phyloP scores from a whole-genome alignment of 2,888 invertebrate species.

The Octonoba sinensis region DNA sequence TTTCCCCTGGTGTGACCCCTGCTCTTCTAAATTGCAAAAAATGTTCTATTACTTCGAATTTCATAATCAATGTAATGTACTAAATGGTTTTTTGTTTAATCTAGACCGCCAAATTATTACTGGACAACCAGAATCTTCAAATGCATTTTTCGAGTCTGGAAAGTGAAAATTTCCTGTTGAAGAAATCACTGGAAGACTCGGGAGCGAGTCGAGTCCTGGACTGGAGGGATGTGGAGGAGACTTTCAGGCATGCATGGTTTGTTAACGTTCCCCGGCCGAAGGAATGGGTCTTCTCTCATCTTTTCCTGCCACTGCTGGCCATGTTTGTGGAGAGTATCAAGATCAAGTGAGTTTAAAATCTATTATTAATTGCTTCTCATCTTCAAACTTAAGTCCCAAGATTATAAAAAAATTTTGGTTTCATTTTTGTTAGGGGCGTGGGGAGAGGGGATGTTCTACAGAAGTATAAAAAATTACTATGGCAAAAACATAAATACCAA shows the following conservation, averaged over 20 bases:
- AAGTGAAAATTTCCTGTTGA: conserved; percentile 26
- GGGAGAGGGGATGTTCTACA: no score
- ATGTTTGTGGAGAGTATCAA: conserved; percentile 14
- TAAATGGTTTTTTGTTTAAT: neutral
- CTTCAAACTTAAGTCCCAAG: neutral
- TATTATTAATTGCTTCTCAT: neutral
- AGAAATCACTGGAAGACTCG: neutral
- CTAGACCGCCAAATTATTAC: conserved; percentile 13
- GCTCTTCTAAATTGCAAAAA: no score
- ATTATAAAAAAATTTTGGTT: neutral
- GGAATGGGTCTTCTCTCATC: conserved; percentile 40
- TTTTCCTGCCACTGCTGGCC: conserved; percentile 11
- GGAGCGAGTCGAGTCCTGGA: neutral
- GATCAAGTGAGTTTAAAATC: conserved; percentile 1
- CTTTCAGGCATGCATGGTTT: conserved; percentile 44
- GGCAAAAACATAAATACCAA: no score
- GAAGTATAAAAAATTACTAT: no score
- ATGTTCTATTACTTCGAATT: no score
- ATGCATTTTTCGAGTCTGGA: neutral
- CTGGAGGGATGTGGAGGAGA: conserved; percentile 4
- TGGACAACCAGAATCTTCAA: conserved; percentile 21
- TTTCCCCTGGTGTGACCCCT: no score
- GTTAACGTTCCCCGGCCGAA: conserved; percentile 51
- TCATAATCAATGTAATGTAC: no score
- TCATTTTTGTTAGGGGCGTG: neutral